phyloP scores from a whole-genome alignment of 2,888 invertebrate species.

The Nysson spinosus region DNA sequence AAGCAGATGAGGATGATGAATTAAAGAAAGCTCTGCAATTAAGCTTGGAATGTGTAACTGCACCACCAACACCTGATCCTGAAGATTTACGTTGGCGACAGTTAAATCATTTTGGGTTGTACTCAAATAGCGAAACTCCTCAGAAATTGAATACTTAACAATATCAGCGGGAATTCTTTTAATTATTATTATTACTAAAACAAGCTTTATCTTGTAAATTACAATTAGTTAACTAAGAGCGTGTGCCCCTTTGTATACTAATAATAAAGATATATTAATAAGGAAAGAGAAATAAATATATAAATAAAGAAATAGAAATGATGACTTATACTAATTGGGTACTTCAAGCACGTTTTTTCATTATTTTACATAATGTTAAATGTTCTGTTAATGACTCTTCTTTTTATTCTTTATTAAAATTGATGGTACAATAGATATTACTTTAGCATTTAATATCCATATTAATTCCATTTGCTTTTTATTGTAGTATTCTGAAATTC shows the following conservation, averaged over 20 bases:
- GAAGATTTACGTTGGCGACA: constrained; percentile 72
- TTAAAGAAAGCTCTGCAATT: constrained; percentile 78
- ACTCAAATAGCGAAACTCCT: constrained; percentile 66
- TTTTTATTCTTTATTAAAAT: too few species aligned
- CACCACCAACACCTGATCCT: constrained; percentile 73
- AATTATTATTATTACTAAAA: constrained; percentile 50
- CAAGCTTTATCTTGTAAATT: constrained; percentile 60
- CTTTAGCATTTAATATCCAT: too few species aligned
- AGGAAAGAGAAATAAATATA: constrained; percentile 35
- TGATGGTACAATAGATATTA: too few species aligned
- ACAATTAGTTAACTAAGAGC: constrained; percentile 45
- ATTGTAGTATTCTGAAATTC: too few species aligned
- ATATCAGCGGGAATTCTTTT: constrained; percentile 46
- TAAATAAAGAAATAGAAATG: constrained; percentile 29
- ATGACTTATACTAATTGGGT: background rate
- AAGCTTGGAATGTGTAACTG: constrained; percentile 77
- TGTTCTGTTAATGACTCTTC: too few species aligned
- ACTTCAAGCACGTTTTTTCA: background rate
- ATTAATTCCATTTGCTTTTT: too few species aligned
- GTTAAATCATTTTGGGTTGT: constrained; percentile 64
- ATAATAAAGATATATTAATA: constrained; percentile 43
- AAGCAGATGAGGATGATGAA: constrained; percentile 76
- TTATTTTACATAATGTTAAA: background rate
- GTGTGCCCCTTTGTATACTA: constrained; percentile 61
- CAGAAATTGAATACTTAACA: constrained; percentile 74